Conservation (phyloP, 2,113 vertebrate species). For the Chamaetylas fuelleborni region DNA sequence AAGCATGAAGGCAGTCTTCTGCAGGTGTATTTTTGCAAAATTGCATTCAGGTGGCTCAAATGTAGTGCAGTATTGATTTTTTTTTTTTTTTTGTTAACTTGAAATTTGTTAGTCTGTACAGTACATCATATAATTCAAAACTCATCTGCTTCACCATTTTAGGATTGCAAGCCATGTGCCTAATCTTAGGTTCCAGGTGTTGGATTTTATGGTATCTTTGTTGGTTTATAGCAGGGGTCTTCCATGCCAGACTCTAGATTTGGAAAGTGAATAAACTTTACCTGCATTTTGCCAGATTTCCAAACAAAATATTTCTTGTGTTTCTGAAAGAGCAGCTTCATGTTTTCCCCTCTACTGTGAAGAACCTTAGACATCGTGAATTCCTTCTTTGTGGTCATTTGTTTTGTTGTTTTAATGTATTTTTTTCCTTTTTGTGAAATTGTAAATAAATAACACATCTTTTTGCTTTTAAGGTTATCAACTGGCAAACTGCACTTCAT, state of each 20-base stretch:
- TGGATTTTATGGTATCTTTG: not conserved
- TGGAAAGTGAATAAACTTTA: not conserved
- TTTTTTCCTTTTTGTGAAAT: not conserved
- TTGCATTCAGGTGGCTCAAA: not conserved
- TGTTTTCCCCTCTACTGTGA: not conserved
- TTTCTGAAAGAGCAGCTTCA: not conserved
- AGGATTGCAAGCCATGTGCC: not conserved
- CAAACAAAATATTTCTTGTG: not conserved
- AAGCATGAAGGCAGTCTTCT: not conserved
- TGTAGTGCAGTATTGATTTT: not conserved
- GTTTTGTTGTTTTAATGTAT: not conserved
- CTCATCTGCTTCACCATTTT: not conserved
- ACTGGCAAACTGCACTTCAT: conserved; percentile 94
- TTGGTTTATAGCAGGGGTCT: not conserved
- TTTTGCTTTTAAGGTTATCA: conserved; percentile 87
- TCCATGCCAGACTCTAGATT: not conserved
- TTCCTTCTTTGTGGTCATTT: not conserved
- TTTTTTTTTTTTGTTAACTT: not conserved
- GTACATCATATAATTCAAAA: not conserved
- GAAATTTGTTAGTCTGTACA: not conserved
- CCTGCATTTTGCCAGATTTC: not conserved
- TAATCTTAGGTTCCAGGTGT: not conserved
- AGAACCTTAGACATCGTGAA: not conserved
- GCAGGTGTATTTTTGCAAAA: not conserved
- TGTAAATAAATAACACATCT: not conserved